phyloP scores from a whole-genome alignment of 2,113 vertebrate species.

The Neogobius melanostomus region DNA sequence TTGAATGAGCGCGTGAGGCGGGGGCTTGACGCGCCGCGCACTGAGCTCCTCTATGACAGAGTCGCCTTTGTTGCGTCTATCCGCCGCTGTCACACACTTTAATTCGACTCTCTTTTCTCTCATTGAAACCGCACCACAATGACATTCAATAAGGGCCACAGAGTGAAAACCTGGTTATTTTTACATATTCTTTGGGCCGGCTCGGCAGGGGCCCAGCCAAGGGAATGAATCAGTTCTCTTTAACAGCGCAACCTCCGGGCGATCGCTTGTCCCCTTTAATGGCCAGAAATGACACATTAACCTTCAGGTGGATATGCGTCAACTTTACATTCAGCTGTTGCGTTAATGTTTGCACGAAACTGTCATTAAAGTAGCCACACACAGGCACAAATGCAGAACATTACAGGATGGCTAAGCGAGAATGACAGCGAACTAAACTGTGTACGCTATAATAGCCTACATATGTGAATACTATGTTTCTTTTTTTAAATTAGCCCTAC shows the following conservation, averaged over 20 bases:
- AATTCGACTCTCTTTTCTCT: conserved; percentile 99
- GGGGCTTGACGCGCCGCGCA: conserved; percentile 93
- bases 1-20: conserved; percentile 97
- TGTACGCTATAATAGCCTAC: not conserved
- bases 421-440: not conserved
- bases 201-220: conserved; percentile 86
- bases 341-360: conserved; percentile 32
- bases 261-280: conserved; percentile 75
- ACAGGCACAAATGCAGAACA: conserved; percentile 10
- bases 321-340: conserved; percentile 73
- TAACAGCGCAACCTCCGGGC: conserved; percentile 87
- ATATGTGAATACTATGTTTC: too few species aligned
- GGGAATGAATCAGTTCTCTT: conserved; percentile 88
- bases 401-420: not conserved
- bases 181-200: conserved; percentile 94
- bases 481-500: not conserved
- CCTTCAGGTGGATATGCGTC: conserved; percentile 69
- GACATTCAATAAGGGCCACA: conserved; percentile 99
- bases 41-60: conserved; percentile 96
- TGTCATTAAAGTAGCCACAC: conserved; percentile 36
- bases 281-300: conserved; percentile 76
- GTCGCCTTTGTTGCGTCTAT: conserved; percentile 99
- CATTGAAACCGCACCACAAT: conserved; percentile 99
- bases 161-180: conserved; percentile 98
- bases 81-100: conserved; percentile 99